A percentile compares a stretch with the other conserved stretches of the same genome.
Conservation (phyloP, 53 echinoderm and acorn worm genomes). For the Temnopleurus reevesii region DNA sequence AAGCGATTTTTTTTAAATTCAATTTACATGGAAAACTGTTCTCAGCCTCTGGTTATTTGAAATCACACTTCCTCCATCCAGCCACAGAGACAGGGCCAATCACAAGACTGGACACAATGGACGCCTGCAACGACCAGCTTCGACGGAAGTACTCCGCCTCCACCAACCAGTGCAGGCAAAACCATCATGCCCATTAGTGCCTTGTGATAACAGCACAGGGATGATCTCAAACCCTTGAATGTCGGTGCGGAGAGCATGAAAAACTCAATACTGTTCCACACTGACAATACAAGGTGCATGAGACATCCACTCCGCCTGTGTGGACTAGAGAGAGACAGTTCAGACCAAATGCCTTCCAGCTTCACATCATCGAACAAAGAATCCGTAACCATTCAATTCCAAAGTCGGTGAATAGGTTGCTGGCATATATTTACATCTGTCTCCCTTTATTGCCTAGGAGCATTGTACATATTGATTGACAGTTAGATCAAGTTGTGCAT, state of each 20-base stretch:
- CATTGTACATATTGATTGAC: no score
- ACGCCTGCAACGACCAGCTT: background rate
- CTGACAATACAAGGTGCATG: background rate
- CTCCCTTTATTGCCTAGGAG: no score
- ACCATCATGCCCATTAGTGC: constrained; percentile 6
- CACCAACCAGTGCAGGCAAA: background rate
- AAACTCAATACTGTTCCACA: background rate
- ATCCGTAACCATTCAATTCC: background rate
- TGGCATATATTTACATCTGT: no score
- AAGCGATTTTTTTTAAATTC: no score
- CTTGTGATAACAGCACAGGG: constrained; percentile 22
- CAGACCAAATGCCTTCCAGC: constrained; percentile 65
- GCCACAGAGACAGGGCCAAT: constrained; percentile 11
- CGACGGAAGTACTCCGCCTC: constrained; percentile 3
- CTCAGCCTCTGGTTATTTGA: constrained; percentile 53
- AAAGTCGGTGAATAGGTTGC: no score
- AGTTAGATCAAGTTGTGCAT: no score
- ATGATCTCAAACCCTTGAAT: background rate
- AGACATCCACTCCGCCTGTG: constrained; percentile 10
- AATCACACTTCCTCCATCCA: constrained; percentile 33
- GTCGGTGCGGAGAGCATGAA: constrained; percentile 7
- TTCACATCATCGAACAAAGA: constrained; percentile 47
- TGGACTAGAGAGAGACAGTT: background rate
- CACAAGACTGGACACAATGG: constrained; percentile 19
- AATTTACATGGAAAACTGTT: background rate